A percentile compares a stretch with the other conserved stretches of the same genome.
phyloP scores from a whole-genome alignment of 2,113 vertebrate species.

The Cariama cristata region DNA sequence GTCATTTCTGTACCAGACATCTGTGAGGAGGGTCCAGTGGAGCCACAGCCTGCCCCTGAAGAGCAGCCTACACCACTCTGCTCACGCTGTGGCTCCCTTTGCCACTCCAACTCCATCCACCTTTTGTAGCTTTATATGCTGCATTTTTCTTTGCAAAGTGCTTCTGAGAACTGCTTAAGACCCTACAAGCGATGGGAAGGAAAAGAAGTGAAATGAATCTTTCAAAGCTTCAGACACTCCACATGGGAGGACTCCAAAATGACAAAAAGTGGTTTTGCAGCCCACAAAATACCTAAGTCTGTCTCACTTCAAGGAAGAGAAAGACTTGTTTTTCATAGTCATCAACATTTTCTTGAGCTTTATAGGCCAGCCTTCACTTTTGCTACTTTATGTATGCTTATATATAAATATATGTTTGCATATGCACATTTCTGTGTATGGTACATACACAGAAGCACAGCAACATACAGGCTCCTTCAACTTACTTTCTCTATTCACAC shows the following conservation, averaged over 20 bases:
- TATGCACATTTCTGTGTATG: not conserved
- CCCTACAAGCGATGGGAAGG: fast-evolving
- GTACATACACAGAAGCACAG: not conserved
- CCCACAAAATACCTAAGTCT: not conserved
- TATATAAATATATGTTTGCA: not conserved
- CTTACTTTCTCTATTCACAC: not conserved
- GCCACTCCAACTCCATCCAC: not conserved
- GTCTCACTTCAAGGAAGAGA: not conserved
- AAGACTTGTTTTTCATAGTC: not conserved
- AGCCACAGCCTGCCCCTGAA: not conserved
- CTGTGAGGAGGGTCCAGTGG: fast-evolving
- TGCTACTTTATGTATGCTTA: not conserved
- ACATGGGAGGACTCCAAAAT: not conserved
- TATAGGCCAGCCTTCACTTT: not conserved
- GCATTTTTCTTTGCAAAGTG: not conserved
- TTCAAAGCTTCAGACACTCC: not conserved
- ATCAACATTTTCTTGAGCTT: not conserved
- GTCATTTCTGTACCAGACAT: not conserved
- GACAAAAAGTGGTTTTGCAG: not conserved
- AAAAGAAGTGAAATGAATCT: not conserved
- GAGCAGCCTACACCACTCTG: too few relatives aligned
- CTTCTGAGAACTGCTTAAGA: not conserved
- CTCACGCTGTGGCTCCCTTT: fast-evolving
- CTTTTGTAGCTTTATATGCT: not conserved
- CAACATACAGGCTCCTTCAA: not conserved